A percentile compares a stretch with the other conserved stretches of the same genome.
Evolutionary conservation across 2,797 vertebrate species (phyloP).

Genomic region (Cetoscarus ocellatus): DNA sequence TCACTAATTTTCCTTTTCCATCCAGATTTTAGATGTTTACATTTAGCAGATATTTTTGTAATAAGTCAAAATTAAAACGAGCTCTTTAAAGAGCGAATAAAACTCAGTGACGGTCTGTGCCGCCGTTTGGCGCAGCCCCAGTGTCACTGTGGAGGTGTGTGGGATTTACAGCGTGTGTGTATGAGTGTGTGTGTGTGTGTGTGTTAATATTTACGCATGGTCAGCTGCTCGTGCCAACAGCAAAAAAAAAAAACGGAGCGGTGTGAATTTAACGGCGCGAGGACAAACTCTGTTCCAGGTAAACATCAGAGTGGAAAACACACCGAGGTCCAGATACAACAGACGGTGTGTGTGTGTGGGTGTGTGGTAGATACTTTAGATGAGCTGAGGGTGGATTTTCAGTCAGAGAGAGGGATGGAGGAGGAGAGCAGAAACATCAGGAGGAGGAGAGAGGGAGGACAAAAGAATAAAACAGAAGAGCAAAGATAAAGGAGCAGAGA

Average conservation of each 20-base stretch:
- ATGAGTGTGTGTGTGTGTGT: slow-evolving; percentile 24
- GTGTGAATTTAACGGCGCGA: slow-evolving; percentile 38
- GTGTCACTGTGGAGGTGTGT: not conserved
- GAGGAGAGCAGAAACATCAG: not conserved
- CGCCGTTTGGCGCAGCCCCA: not conserved
- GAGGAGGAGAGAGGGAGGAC: not conserved
- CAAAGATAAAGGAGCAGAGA: not conserved
- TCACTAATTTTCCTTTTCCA: not conserved
- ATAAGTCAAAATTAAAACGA: no score
- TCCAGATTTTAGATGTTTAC: no score
- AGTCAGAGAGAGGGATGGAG: slow-evolving; percentile 27
- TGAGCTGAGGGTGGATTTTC: slow-evolving; percentile 26
- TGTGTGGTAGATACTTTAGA: slow-evolving; percentile 11
- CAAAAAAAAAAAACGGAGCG: not conserved
- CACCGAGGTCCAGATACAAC: not conserved
- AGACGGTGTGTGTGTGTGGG: slow-evolving; percentile 18
- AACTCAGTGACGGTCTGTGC: slow-evolving; percentile 31
- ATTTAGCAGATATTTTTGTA: no score
- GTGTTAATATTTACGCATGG: slow-evolving; percentile 39
- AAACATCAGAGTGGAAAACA: slow-evolving; percentile 53
- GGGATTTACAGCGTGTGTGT: slow-evolving; percentile 2
- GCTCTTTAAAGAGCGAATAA: slow-evolving; percentile 31
- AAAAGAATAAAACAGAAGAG: not conserved
- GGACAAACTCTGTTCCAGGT: slow-evolving; percentile 57
- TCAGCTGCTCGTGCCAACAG: slow-evolving; percentile 38